A percentile compares a stretch with the other conserved stretches of the same genome.
Evolutionary conservation across 1,140 invertebrate species (phyloP).

Genomic region (Drosophila pseudoananassae): DNA sequence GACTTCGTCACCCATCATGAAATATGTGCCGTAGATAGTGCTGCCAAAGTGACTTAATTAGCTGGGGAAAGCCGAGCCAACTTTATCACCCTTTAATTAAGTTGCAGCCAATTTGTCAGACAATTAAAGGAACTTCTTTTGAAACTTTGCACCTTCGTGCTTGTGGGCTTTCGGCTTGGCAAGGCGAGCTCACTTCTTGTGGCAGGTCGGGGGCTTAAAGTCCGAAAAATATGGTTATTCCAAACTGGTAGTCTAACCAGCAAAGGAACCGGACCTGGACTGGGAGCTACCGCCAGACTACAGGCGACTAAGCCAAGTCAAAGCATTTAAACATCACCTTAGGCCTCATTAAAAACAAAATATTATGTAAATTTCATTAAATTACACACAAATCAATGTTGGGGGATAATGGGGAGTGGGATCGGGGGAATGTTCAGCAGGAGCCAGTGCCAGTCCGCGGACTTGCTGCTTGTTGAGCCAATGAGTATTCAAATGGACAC

Average conservation of each 20-base stretch:
- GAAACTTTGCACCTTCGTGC: background rate
- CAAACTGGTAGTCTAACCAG: constrained; percentile 49
- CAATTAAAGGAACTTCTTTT: constrained; percentile 59
- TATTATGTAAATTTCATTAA: constrained; percentile 83
- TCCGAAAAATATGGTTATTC: constrained; percentile 30
- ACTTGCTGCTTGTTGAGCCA: constrained; percentile 73
- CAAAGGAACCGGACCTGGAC: constrained; percentile 36
- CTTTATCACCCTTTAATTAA: constrained; percentile 77
- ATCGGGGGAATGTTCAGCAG: constrained; percentile 20
- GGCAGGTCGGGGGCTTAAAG: constrained; percentile 57
- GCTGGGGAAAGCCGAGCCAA: constrained; percentile 32
- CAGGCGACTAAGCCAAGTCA: constrained; percentile 73
- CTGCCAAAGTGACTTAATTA: constrained; percentile 72
- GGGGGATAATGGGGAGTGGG: constrained; percentile 2
- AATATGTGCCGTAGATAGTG: constrained; percentile 76
- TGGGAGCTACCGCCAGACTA: constrained; percentile 30
- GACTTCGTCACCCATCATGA: constrained; percentile 55
- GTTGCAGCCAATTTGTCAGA: constrained; percentile 80
- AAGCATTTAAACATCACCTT: constrained; percentile 83
- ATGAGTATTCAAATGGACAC: constrained; percentile 84
- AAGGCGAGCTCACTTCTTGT: constrained; percentile 27
- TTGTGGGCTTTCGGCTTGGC: background rate
- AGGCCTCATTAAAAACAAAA: constrained; percentile 83
- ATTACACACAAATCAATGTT: constrained; percentile 81
- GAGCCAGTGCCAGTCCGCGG: constrained; percentile 14